Evolutionary conservation across 2,888 invertebrate species (phyloP), one percentile per base, ranked within the genome.

Genomic region (Elysia crispata): DNA sequence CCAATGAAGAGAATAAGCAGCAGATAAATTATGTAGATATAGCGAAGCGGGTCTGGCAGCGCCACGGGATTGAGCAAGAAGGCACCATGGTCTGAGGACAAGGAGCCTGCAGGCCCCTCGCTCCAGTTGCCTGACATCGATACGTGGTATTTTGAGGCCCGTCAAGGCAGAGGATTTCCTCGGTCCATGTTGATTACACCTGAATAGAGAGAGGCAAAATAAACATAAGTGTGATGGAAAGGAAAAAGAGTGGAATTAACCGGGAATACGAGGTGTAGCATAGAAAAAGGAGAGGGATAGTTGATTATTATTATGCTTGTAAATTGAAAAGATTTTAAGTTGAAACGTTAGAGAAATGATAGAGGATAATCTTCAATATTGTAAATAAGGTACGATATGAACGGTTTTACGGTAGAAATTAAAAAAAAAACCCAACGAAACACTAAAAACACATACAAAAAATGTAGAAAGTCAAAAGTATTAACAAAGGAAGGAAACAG

Each of bases 21-120:
- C 18, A 76, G 49, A 50, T 50, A 66, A 1, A 30, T 28, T 54
- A n/a, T 5, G 28, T 20, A 25, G 15, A 28, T 3, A 41, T 41
- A 41, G 41, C 41, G 41, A 3, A 41, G 41, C 41, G 41, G 41
- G 67, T 57, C 57, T n/a, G 31, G 15, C 1, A 75, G 20, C 62
- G 41, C 69, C 25, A 18, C 15, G 5, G 25, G 18, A 33, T 1
- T 0, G 49, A 86, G 86, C 11, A 81, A 81, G 1, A 87, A 70
- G 49, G 81, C 76, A 13, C 86, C 84, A 8, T 86, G 86, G 1
- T 84, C 84, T 3, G 83, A 77, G 67, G 87, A 86, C 66, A 86
- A 86, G n/a, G 78, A 67, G 5, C 85, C 20, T 6, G 86, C 82
- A 1, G 85, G 83, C 11, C 82, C 54, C 6, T 87, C 76, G n/a